These are phyloP conservation scores for Oxystoma pomonae DNA, from an alignment of 2,888 invertebrate genomes.

Conservation along the genomic window DNA sequence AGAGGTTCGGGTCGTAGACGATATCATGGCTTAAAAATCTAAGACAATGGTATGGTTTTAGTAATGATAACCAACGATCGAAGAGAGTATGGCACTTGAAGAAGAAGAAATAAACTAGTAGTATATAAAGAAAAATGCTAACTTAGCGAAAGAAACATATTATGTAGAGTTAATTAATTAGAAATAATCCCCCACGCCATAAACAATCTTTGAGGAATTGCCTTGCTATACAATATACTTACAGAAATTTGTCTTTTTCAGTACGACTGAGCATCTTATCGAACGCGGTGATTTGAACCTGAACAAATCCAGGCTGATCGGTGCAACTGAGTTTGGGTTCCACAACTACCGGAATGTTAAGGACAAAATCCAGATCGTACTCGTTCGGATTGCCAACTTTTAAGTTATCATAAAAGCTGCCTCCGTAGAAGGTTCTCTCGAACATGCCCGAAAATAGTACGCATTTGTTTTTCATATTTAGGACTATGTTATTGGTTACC, in stretches of 20 bases:
- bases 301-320: constrained; percentile 49
- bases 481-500: constrained; percentile 34
- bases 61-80: too few relatives aligned
- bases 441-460: constrained; percentile 39
- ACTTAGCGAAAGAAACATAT: too few relatives aligned
- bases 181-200: too few relatives aligned
- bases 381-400: constrained; percentile 58
- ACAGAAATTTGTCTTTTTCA: not conserved
- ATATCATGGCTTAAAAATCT: too few relatives aligned
- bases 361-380: constrained; percentile 58
- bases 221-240: too few relatives aligned
- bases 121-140: too few relatives aligned
- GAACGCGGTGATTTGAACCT: constrained; percentile 41
- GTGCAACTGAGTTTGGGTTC: constrained; percentile 37
- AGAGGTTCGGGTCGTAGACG: too few relatives aligned
- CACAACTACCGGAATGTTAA: constrained; percentile 51
- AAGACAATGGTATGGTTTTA: too few relatives aligned
- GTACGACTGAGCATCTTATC: not conserved
- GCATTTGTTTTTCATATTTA: constrained; percentile 37
- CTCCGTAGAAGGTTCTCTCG: constrained; percentile 48
- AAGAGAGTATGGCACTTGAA: too few relatives aligned
- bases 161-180: too few relatives aligned
- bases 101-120: too few relatives aligned
- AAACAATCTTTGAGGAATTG: too few relatives aligned
- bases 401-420: constrained; percentile 59